A percentile compares a stretch with the other conserved stretches of the same genome.
These are phyloP conservation scores for Erannis defoliaria DNA, from an alignment of 2,888 invertebrate genomes.

Conservation along the genomic window DNA sequence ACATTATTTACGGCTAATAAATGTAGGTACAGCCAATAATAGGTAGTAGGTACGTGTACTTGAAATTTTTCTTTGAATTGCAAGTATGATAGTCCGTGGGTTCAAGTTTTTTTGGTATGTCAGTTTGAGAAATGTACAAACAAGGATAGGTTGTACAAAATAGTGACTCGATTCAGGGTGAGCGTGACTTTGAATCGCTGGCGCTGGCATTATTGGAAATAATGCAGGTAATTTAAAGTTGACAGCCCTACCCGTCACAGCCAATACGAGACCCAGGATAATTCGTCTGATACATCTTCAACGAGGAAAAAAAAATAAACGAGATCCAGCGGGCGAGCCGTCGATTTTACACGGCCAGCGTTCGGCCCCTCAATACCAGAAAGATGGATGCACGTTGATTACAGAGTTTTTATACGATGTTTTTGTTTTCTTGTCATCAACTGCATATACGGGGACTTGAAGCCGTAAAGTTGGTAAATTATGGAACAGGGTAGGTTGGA, in stretches of 20 bases:
- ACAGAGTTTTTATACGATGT: constrained; percentile 53
- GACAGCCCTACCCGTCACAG: constrained; percentile 52
- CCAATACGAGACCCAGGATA: constrained; percentile 76
- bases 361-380: constrained; percentile 59
- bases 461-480: constrained; percentile 11
- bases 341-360: constrained; percentile 68
- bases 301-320: constrained; percentile 76
- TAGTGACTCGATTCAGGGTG: no score
- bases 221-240: neutral
- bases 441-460: constrained; percentile 12
- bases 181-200: no score
- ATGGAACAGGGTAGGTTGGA: neutral
- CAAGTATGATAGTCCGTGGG: no score
- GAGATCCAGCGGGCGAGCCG: constrained; percentile 71
- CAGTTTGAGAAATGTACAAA: no score
- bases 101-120: no score
- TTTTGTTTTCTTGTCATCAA: constrained; percentile 45
- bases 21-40: no score
- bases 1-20: no score
- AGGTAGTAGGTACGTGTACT: no score
- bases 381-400: constrained; percentile 66
- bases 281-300: constrained; percentile 80
- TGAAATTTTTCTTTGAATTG: no score
- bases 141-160: no score
- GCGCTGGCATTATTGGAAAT: no score